These are phyloP conservation scores for Idaea straminata DNA, from an alignment of 2,888 invertebrate species.

Conservation along the genomic window DNA sequence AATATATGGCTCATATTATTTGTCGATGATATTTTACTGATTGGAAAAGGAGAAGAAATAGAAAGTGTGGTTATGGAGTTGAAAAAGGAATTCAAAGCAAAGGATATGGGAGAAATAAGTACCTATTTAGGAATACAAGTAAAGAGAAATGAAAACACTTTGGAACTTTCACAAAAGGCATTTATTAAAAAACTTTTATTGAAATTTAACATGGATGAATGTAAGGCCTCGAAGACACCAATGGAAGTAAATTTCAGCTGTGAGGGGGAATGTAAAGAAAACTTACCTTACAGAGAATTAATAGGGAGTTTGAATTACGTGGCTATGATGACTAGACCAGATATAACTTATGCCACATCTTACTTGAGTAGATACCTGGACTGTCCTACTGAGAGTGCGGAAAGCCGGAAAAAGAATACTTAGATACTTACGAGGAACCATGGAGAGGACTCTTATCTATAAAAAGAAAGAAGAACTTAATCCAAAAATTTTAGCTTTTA, in stretches of 20 bases:
- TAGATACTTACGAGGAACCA: constrained; percentile 11
- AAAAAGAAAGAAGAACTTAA: background rate
- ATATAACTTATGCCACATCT: constrained; percentile 11
- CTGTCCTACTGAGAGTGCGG: constrained; percentile 7
- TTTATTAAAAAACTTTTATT: constrained; percentile 12
- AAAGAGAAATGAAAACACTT: constrained; percentile 2
- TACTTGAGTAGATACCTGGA: constrained; percentile 14
- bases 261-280: too few species aligned
- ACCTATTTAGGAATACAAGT: constrained; percentile 19
- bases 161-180: constrained; percentile 7
- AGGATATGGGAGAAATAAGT: constrained; percentile 9
- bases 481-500: background rate
- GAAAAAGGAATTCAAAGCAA: too few species aligned
- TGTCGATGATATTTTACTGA: constrained; percentile 10
- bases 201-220: constrained; percentile 13
- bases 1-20: constrained; percentile 8
- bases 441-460: constrained; percentile 1
- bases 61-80: too few species aligned
- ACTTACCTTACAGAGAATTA: background rate
- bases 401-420: constrained; percentile 9
- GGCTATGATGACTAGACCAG: background rate
- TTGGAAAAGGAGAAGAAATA: too few species aligned
- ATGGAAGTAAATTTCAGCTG: constrained; percentile 10
- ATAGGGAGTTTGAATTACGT: constrained; percentile 8
- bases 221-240: constrained; percentile 13